These are phyloP conservation scores for Zaprionus taronus DNA, from an alignment of 1,140 invertebrate genomes.

Conservation along the genomic window DNA sequence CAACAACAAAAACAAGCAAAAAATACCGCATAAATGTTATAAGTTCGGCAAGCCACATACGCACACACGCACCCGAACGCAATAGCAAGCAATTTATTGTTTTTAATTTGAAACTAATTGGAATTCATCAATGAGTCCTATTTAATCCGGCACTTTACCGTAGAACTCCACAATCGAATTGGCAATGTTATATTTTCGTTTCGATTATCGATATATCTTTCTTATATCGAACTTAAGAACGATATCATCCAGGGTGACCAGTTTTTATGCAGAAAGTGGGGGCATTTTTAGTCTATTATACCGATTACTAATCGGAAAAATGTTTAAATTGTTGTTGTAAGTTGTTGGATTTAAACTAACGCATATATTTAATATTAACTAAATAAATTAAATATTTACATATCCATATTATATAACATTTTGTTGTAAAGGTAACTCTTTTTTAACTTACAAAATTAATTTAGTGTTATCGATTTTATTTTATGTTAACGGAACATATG, in stretches of 20 bases:
- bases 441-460: too few species aligned
- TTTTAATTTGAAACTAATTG: conserved; percentile 24
- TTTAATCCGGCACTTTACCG: conserved; percentile 46
- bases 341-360: too few species aligned
- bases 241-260: conserved; percentile 19
- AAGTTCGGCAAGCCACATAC: not conserved
- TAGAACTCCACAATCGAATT: conserved; percentile 50
- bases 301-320: not conserved
- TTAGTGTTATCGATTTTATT: too few species aligned
- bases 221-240: conserved; percentile 12
- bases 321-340: not conserved
- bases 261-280: not conserved
- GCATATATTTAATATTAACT: too few species aligned
- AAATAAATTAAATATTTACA: too few species aligned
- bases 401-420: too few species aligned
- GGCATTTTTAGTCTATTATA: not conserved
- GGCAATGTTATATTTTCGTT: conserved; percentile 25
- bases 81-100: conserved; percentile 18
- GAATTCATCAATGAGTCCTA: conserved; percentile 23
- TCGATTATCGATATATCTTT: conserved; percentile 21
- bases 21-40: not conserved
- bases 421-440: too few species aligned
- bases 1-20: conserved; percentile 24
- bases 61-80: conserved; percentile 15
- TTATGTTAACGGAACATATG: too few species aligned